Base-by-base conservation (phyloP, 2,888 invertebrate species). In the Myopa testacea region DNA sequence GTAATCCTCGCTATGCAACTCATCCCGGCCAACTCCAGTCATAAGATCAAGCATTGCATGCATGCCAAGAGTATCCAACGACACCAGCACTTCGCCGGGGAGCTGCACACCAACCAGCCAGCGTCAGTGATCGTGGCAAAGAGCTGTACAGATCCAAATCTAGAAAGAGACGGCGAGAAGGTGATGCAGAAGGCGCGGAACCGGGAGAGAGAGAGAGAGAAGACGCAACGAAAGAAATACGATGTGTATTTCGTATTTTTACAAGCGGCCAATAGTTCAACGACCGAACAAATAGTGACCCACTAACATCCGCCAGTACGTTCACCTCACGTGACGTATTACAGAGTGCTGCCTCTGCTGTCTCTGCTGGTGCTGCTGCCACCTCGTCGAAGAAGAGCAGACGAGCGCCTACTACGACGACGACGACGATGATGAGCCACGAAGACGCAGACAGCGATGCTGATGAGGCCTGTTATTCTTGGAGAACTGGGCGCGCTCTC, bases 221-320 rank as follows among this genome's bases (percentile, higher is more conserved):
- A n/a, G 55, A n/a, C 4, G 40, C 77, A 77, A 81, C 79, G 78
- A 50, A 60, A 69, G 55, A 71, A 70, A 63, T 60, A 77, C 79
- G 78, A 84, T 84, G 80, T 79, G 80, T 78, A 52, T 76, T 79
- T 78, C 69, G 55, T 81, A 79, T 80, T 80, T 80, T 81, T 82
- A 81, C 87, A 88, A 86, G 84, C 86, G 86, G 86, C 83, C 86
- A 87, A 87, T 86, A 88, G 89, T 87, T 89, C 87, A 87, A 87
- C 87, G 89, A 89, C 89, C 89, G 88, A 85, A 87, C 89, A 87
- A 88, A 88, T 87, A 87, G 89, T 89, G 89, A 89, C 89, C 89
- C 89, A 89, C 89, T 89, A 89, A 89, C 89, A 89, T 89, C 89
- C 87, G 89, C 88, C 87, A 89, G 89, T 89, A 86, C 89, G 86